Percentiles rank a stretch among this genome's conserved stretches.
Evolutionary conservation across 2,797 vertebrate genomes (phyloP).

Genomic region (Sebastes nivosus): DNA sequence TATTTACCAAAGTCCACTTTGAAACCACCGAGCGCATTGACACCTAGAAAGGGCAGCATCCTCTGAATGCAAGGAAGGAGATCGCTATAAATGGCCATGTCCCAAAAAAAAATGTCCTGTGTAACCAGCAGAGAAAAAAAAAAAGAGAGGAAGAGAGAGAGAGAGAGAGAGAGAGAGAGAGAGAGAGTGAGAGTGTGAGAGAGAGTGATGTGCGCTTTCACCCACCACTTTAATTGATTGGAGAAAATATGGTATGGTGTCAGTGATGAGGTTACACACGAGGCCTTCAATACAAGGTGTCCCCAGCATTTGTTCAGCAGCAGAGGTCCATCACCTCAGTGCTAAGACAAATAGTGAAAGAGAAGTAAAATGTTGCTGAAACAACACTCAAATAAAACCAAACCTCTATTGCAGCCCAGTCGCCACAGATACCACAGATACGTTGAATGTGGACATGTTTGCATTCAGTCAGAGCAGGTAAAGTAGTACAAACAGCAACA

Average conservation of each 20-base stretch:
- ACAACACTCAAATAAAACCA: not conserved
- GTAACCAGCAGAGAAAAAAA: not conserved
- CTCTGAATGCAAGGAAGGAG: slow-evolving; percentile 49
- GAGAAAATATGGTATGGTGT: not conserved
- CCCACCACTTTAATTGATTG: not conserved
- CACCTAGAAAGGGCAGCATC: slow-evolving; percentile 44
- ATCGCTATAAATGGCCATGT: slow-evolving; percentile 22
- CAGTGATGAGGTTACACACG: not conserved
- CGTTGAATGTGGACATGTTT: too few relatives aligned
- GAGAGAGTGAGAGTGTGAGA: not conserved
- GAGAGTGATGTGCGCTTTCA: not conserved
- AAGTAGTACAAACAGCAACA: too few relatives aligned
- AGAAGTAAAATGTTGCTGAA: not conserved
- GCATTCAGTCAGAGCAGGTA: too few relatives aligned
- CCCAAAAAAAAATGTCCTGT: not conserved
- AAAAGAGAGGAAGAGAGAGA: too few relatives aligned
- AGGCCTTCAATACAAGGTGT: not conserved
- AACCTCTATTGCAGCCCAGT: too few relatives aligned
- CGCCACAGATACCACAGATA: too few relatives aligned
- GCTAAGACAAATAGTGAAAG: not conserved
- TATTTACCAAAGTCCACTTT: slow-evolving; percentile 77
- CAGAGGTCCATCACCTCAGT: not conserved
- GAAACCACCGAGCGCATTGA: slow-evolving; percentile 57
- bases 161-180: not conserved
- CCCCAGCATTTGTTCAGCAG: not conserved